A percentile compares a stretch with the other conserved stretches of the same genome.
phyloP scores from a whole-genome alignment of 2,113 vertebrate genomes.

The Noturus placidus region DNA sequence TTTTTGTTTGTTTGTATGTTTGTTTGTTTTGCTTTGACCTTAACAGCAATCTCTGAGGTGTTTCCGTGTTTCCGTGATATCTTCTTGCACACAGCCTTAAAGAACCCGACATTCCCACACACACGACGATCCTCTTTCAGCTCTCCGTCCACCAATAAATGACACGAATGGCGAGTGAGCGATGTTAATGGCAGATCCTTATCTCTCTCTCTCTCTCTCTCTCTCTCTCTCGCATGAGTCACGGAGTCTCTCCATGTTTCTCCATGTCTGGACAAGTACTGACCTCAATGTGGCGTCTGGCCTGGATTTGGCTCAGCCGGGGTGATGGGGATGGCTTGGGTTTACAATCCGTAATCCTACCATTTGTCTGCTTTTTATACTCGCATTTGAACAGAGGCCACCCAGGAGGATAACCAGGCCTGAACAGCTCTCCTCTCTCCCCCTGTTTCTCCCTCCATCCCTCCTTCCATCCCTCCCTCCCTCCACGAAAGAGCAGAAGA shows the following conservation, averaged over 20 bases:
- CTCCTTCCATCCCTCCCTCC: conserved; percentile 28
- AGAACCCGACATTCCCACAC: conserved; percentile 29
- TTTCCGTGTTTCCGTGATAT: not conserved
- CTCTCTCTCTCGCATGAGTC: conserved; percentile 45
- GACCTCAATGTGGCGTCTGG: conserved; percentile 46
- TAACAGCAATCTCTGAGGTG: not conserved
- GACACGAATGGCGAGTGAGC: conserved; percentile 67
- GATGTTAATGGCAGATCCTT: conserved; percentile 62
- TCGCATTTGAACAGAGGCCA: conserved; percentile 85
- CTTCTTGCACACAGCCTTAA: not conserved
- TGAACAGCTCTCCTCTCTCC: conserved; percentile 59
- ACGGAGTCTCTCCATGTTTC: conserved; percentile 16
- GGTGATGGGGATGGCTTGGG: conserved; percentile 77
- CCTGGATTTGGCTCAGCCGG: conserved; percentile 75
- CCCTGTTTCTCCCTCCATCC: conserved; percentile 37
- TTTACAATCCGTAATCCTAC: conserved; percentile 94
- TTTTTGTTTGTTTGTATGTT: not conserved
- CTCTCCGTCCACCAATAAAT: conserved; percentile 55
- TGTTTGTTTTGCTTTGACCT: not conserved
- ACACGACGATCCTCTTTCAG: too few species aligned
- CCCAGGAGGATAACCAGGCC: conserved; percentile 81
- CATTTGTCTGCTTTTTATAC: conserved; percentile 90
- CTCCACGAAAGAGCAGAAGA: conserved; percentile 71
- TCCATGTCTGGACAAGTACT: conserved; percentile 41
- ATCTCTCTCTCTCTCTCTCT: conserved; percentile 54